Conservation (phyloP, 2,113 vertebrate species). For the Limanda limanda region DNA sequence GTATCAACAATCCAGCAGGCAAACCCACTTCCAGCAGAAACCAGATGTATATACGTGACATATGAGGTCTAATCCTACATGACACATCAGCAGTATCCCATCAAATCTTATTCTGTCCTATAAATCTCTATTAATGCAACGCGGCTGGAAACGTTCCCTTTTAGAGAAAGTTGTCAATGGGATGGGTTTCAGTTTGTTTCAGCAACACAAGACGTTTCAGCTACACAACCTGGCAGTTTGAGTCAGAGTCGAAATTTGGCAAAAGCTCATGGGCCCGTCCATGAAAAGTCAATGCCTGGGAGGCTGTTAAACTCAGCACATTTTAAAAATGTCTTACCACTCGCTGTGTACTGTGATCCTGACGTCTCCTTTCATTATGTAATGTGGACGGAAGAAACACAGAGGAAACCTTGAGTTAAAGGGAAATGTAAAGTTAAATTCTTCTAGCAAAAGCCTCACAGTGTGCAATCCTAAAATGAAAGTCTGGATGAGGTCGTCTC, state of each 20-base stretch:
- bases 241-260: background rate
- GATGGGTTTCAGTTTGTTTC: background rate
- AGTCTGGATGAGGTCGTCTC: background rate
- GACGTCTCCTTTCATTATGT: background rate
- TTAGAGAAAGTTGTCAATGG: background rate
- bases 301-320: no score
- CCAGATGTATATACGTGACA: no score
- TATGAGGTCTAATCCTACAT: background rate
- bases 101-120: background rate
- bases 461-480: background rate
- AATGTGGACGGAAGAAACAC: background rate
- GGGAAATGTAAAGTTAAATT: background rate
- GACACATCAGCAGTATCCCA: background rate
- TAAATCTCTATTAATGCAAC: background rate
- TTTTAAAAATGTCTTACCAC: no score
- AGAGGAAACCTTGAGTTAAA: background rate
- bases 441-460: background rate
- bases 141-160: background rate
- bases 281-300: background rate
- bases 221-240: conserved; percentile 3
- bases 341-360: background rate
- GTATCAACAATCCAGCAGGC: background rate
- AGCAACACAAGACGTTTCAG: conserved; percentile 4
- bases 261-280: background rate
- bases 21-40: background rate